A percentile compares a stretch with the other conserved stretches of the same genome.
Evolutionary conservation across 2,113 vertebrate genomes (phyloP).

Genomic region (Phylloscopus whistleri): DNA sequence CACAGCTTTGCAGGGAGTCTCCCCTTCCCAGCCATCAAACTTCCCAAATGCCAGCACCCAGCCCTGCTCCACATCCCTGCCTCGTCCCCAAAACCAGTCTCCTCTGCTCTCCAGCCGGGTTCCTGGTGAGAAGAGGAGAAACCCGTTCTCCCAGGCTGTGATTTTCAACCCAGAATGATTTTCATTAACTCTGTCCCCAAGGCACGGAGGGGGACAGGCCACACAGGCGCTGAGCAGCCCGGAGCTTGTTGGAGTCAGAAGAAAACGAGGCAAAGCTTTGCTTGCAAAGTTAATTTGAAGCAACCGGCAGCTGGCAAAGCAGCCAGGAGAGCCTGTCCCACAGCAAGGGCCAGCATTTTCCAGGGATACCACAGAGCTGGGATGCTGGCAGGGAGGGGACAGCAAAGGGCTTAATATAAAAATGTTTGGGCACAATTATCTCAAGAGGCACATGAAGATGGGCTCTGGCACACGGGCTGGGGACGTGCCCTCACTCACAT

Average conservation of each 20-base stretch:
- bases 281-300: conserved; percentile 37
- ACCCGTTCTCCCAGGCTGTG: not conserved
- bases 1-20: not conserved
- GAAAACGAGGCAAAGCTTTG: not conserved
- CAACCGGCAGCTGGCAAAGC: not conserved
- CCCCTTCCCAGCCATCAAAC: not conserved
- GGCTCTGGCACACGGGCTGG: not conserved
- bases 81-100: not conserved
- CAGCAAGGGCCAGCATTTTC: not conserved
- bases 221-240: conserved; percentile 40
- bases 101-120: not conserved
- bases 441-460: not conserved
- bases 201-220: not conserved
- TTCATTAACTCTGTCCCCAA: conserved; percentile 10
- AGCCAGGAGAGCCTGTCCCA: conserved; percentile 15
- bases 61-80: not conserved
- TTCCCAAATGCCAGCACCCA: not conserved
- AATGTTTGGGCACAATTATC: not conserved
- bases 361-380: not conserved
- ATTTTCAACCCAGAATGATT: conserved; percentile 17
- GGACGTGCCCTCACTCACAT: accelerated
- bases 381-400: not conserved
- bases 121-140: conserved; percentile 32
- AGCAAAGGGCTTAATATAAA: not conserved
- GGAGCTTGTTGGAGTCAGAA: conserved; percentile 6